phyloP scores from a whole-genome alignment of 2,797 vertebrate genomes.

The Mormyrus proboscirostris region DNA sequence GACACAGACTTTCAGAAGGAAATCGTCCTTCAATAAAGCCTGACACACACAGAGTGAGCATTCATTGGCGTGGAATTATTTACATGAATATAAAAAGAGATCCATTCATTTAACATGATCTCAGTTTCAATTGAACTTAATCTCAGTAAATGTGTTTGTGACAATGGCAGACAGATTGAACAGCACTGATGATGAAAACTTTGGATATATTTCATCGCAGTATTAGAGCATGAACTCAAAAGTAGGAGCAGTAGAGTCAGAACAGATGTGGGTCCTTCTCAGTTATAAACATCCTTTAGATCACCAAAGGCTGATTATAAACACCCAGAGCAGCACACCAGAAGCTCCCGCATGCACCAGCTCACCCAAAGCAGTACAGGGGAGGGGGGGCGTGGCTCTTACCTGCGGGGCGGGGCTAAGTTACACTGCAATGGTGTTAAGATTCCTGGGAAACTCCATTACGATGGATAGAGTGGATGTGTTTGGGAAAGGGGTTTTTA shows the following conservation, averaged over 20 bases:
- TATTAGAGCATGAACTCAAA: neutral
- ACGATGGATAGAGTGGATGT: neutral
- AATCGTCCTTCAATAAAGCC: neutral
- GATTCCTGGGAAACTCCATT: slow-evolving; percentile 37
- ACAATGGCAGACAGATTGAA: neutral
- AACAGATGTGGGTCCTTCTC: neutral
- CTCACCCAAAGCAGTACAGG: slow-evolving; percentile 10
- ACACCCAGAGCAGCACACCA: neutral
- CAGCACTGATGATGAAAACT: neutral
- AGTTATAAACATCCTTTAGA: neutral
- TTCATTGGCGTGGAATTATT: neutral
- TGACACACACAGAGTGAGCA: neutral
- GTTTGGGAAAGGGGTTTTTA: slow-evolving; percentile 3
- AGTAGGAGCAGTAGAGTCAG: neutral
- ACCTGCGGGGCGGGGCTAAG: slow-evolving; percentile 47
- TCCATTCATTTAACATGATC: neutral
- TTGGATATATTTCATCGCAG: neutral
- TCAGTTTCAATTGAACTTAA: neutral
- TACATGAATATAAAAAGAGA: neutral
- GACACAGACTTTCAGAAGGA: neutral
- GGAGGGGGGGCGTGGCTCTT: slow-evolving; percentile 37
- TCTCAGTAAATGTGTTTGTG: neutral
- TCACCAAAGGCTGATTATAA: neutral
- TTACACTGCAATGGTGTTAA: slow-evolving; percentile 37
- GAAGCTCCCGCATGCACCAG: slow-evolving; percentile 8